Evolutionary conservation across 1,140 invertebrate species (phyloP).

Genomic region (Brachionus plicatilis): DNA sequence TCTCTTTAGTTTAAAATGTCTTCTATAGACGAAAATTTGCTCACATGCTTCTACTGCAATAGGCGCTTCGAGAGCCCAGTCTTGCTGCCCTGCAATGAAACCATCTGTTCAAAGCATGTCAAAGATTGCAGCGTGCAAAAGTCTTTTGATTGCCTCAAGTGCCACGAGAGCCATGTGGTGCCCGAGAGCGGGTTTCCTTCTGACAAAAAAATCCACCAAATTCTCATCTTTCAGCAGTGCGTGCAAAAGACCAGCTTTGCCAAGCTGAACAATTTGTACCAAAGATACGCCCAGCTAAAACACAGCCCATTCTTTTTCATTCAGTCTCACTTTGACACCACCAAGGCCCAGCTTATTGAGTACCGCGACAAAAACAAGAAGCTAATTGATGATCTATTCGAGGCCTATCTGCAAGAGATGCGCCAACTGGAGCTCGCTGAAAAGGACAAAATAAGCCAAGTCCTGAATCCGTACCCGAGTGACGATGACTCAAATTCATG

Average conservation of each 20-base stretch:
- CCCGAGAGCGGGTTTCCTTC: neutral
- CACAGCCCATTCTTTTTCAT: neutral
- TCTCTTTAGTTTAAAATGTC: neutral
- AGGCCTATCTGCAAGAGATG: neutral
- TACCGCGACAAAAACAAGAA: neutral
- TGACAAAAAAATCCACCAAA: neutral
- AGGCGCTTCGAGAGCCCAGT: neutral
- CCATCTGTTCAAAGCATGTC: neutral
- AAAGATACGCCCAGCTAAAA: neutral
- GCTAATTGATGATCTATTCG: neutral
- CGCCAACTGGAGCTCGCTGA: neutral
- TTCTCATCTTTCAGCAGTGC: neutral
- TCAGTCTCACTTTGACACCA: neutral
- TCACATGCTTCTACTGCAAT: neutral
- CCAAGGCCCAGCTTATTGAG: neutral
- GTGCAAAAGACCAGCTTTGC: neutral
- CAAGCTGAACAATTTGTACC: neutral
- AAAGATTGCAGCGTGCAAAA: neutral
- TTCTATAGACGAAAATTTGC: neutral
- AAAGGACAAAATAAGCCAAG: neutral
- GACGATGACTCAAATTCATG: neutral
- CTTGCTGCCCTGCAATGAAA: neutral
- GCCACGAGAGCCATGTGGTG: neutral
- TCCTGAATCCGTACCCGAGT: constrained; percentile 3
- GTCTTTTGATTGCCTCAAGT: neutral